Percentiles rank a stretch among this genome's conserved stretches.
Evolutionary conservation across 2,797 vertebrate genomes (phyloP).

Genomic region (Phoebastria nigripes): DNA sequence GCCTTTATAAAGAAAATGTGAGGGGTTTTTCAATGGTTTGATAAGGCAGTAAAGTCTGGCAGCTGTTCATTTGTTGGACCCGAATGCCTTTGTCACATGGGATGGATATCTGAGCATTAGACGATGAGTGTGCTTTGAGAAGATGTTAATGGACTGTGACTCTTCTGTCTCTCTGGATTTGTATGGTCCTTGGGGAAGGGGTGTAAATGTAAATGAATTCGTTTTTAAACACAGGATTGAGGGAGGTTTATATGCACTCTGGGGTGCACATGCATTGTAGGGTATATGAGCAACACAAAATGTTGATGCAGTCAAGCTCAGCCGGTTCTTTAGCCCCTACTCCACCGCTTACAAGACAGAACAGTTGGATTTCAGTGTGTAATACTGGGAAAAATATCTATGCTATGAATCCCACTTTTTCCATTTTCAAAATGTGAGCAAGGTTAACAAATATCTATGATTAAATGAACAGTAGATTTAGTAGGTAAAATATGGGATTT

Average conservation of each 20-base stretch:
- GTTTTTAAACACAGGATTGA: not conserved
- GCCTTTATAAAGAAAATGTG: not conserved
- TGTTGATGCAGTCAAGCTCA: not conserved
- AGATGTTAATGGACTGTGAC: not conserved
- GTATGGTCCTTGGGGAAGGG: not conserved
- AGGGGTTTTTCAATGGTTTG: not conserved
- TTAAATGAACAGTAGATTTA: not conserved
- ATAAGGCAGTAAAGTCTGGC: not conserved
- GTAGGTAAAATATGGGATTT: not conserved
- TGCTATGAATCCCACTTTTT: not conserved
- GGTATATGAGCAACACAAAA: not conserved
- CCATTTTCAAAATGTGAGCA: not conserved
- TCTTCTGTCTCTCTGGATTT: not conserved
- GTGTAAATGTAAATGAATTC: not conserved
- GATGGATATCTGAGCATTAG: not conserved
- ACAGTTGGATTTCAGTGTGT: not conserved
- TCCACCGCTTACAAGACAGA: not conserved
- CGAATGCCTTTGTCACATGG: not conserved
- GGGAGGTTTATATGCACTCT: not conserved
- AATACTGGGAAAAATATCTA: not conserved
- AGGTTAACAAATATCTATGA: not conserved
- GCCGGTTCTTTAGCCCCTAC: not conserved
- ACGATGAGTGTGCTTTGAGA: not conserved
- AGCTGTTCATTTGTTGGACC: not conserved
- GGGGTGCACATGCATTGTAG: no score